A percentile compares a stretch with the other conserved stretches of the same genome.
Evolutionary conservation across 2,888 invertebrate genomes (phyloP).

Genomic region (Euspilapteryx auroguttella): DNA sequence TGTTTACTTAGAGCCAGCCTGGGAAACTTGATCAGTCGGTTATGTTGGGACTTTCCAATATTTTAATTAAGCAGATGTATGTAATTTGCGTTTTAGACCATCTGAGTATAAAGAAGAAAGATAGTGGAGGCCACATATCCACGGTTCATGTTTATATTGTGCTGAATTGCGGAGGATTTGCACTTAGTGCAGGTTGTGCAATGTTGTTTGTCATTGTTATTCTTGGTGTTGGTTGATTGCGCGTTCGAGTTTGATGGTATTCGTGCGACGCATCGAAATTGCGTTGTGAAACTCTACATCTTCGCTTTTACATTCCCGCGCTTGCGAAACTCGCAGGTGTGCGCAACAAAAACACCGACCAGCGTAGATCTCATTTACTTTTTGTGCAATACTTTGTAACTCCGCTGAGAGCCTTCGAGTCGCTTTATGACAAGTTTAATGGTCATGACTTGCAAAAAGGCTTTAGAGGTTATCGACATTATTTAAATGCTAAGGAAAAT

Average conservation of each 20-base stretch:
- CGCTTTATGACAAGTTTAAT: slow-evolving; percentile 2
- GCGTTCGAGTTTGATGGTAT: too few species aligned
- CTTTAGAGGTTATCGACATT: not conserved
- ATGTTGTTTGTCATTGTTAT: not conserved
- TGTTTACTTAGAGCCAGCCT: slow-evolving; percentile 7
- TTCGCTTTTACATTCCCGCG: slow-evolving; percentile 54
- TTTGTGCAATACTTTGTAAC: slow-evolving; percentile 44
- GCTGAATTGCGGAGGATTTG: too few species aligned
- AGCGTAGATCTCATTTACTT: slow-evolving; percentile 49
- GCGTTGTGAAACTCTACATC: slow-evolving; percentile 54
- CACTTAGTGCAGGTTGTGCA: not conserved
- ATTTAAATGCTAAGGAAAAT: too few species aligned
- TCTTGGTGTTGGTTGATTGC: too few species aligned
- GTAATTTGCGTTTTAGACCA: too few species aligned
- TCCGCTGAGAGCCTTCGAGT: slow-evolving; percentile 12
- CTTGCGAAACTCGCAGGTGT: slow-evolving; percentile 65
- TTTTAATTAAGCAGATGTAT: too few species aligned
- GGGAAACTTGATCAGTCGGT: slow-evolving; percentile 1
- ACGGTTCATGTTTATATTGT: too few species aligned
- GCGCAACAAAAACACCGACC: slow-evolving; percentile 54
- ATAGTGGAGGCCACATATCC: too few species aligned
- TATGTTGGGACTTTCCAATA: too few species aligned
- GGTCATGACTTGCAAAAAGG: not conserved
- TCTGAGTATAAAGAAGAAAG: too few species aligned
- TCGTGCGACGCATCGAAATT: slow-evolving; percentile 22